Conservation (phyloP, 2,113 vertebrate genomes). For the Theristicus caerulescens region DNA sequence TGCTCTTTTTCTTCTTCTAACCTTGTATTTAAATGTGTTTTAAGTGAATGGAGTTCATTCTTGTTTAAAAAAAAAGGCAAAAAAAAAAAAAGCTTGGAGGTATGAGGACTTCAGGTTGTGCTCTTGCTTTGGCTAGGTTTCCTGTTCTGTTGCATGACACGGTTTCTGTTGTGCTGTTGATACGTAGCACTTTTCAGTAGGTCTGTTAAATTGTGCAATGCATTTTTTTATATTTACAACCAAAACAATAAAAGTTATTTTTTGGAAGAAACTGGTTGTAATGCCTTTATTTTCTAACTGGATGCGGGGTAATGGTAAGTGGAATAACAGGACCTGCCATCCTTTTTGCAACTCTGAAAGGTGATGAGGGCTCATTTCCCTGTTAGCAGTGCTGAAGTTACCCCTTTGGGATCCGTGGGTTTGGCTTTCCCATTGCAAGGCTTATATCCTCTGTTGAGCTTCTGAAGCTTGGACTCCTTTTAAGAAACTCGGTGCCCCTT, state of each 20-base stretch:
- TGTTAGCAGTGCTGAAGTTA: neutral
- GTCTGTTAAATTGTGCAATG: constrained; percentile 75
- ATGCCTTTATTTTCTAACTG: neutral
- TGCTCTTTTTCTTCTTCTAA: constrained; percentile 17
- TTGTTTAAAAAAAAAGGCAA: neutral
- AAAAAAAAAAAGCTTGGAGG: neutral
- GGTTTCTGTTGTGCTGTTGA: constrained; percentile 28
- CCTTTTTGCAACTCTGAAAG: neutral
- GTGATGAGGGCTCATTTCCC: neutral
- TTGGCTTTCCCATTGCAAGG: neutral
- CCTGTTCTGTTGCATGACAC: constrained; percentile 31
- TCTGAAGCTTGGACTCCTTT: neutral
- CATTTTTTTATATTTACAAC: constrained; percentile 75
- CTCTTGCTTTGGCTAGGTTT: constrained; percentile 43
- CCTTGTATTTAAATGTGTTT: constrained; percentile 35
- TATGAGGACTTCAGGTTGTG: constrained; percentile 41
- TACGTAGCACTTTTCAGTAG: constrained; percentile 63
- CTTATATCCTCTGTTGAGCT: neutral
- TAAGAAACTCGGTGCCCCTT: neutral
- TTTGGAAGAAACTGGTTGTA: constrained; percentile 58
- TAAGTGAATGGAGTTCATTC: constrained; percentile 4
- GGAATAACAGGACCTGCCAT: neutral
- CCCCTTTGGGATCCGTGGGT: neutral
- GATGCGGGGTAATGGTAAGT: neutral
- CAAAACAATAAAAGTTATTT: constrained; percentile 79